These are phyloP conservation scores for Gallinago paraguaiae DNA, from an alignment of 2,113 vertebrate genomes.

Conservation along the genomic window DNA sequence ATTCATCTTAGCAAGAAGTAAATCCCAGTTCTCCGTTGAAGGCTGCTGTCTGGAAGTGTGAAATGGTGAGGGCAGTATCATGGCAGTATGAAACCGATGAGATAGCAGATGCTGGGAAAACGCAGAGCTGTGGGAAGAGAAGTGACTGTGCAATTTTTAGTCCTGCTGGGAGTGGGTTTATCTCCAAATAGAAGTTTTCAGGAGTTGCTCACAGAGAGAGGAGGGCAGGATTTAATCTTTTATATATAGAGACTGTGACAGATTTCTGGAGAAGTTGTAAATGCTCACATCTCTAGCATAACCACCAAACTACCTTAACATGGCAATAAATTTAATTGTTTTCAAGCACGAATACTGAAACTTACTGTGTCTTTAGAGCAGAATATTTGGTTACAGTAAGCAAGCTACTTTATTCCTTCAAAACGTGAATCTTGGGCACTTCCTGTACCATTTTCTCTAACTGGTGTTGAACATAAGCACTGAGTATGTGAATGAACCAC, in stretches of 20 bases:
- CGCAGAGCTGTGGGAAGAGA: not conserved
- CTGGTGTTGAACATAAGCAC: not conserved
- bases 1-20: not conserved
- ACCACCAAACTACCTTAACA: not conserved
- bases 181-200: not conserved
- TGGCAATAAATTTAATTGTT: conserved; percentile 13
- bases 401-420: not conserved
- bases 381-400: not conserved
- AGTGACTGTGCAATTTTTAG: not conserved
- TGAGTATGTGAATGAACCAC: not conserved
- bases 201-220: not conserved
- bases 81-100: not conserved
- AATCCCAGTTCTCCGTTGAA: not conserved
- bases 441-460: not conserved
- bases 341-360: not conserved
- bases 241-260: not conserved
- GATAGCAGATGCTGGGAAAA: not conserved
- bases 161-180: not conserved
- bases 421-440: not conserved
- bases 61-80: not conserved
- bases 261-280: not conserved
- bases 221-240: not conserved
- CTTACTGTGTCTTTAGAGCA: not conserved
- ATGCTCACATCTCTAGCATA: not conserved
- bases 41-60: not conserved